phyloP scores from a whole-genome alignment of 1,140 invertebrate species.

The Pseudomyrmex sp. region DNA sequence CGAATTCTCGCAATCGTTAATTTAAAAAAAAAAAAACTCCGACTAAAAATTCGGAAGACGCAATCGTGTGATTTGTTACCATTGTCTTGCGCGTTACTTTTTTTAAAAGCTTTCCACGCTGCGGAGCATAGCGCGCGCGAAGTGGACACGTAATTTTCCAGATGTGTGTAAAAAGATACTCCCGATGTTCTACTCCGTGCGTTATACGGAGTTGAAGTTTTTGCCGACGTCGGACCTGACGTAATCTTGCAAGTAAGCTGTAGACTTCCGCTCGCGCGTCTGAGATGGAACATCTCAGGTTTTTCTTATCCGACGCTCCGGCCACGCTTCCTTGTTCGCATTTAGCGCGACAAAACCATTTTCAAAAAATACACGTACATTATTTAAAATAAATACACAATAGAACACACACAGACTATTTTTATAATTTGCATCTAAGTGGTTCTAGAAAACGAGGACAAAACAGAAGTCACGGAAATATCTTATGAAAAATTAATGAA shows the following conservation, averaged over 20 bases:
- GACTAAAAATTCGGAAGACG: no score
- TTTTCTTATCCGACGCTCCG: constrained; percentile 16
- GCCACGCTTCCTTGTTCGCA: not conserved
- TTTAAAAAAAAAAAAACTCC: no score
- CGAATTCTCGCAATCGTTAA: not conserved
- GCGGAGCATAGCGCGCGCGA: not conserved
- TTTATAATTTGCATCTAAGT: no score
- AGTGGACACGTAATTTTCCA: constrained; percentile 12
- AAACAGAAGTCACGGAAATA: no score
- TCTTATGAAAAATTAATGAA: no score
- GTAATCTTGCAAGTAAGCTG: constrained; percentile 39
- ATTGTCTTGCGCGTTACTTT: not conserved
- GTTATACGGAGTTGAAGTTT: constrained; percentile 29
- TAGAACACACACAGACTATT: no score
- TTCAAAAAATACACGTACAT: not conserved
- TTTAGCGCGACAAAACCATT: not conserved
- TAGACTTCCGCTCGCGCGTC: constrained; percentile 4
- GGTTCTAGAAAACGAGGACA: no score
- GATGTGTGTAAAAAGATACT: constrained; percentile 37
- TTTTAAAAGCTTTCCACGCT: not conserved
- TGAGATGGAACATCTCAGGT: constrained; percentile 7
- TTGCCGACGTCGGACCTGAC: constrained; percentile 45
- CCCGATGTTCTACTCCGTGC: not conserved
- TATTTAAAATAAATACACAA: not conserved
- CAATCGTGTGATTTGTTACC: not conserved